A percentile compares a stretch with the other conserved stretches of the same genome.
Evolutionary conservation across 2,797 vertebrate species (phyloP).

Genomic region (Cirrhinus molitorella): DNA sequence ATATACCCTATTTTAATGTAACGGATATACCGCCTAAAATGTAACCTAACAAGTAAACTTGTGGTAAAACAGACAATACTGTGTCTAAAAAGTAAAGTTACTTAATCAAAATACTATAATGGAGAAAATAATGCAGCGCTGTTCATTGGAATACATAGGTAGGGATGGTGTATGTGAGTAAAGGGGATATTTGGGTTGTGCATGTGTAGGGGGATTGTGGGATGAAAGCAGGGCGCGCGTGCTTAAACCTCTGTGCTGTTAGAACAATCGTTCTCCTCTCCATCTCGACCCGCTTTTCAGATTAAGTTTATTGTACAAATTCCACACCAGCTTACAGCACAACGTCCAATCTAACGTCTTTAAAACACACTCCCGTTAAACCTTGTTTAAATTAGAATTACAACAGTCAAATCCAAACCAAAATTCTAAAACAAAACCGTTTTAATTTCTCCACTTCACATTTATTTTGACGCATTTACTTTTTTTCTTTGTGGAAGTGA

Average conservation of each 20-base stretch:
- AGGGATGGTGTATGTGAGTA: background rate
- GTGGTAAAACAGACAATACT: background rate
- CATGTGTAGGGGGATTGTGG: conserved; percentile 1
- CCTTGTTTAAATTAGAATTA: background rate
- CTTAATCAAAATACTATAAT: background rate
- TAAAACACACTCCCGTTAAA: conserved; percentile 62
- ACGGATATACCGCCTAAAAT: background rate
- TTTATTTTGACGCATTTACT: background rate
- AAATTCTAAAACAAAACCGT: background rate
- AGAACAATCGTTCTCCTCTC: conserved; percentile 49
- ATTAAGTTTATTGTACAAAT: conserved; percentile 91
- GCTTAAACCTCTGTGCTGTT: conserved; percentile 42
- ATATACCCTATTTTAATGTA: background rate
- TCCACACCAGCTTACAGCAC: conserved; percentile 86
- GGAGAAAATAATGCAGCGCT: background rate
- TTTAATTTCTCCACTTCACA: background rate
- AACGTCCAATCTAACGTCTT: conserved; percentile 70
- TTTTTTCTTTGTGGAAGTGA: background rate
- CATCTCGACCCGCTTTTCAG: conserved; percentile 66
- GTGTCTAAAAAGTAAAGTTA: background rate
- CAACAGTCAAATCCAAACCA: background rate
- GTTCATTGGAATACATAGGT: background rate
- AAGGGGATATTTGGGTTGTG: conserved; percentile 12
- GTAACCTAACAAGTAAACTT: background rate
- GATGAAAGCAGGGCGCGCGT: conserved; percentile 5